Conservation (phyloP, 64 coral and sea anemone genomes). For the Astreopora myriophthalma region DNA sequence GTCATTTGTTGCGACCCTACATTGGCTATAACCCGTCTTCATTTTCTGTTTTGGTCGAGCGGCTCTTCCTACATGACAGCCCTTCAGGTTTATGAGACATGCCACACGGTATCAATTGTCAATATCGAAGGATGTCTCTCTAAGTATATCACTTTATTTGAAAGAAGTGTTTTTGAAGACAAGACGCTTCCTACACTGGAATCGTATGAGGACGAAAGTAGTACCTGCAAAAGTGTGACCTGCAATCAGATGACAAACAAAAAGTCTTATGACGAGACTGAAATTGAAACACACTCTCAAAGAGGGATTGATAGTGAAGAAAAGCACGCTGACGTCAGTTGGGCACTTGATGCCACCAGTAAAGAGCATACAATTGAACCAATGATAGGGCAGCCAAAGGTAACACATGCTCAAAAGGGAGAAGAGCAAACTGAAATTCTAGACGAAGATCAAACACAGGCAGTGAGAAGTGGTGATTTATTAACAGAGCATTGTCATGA, state of each 20-base stretch:
- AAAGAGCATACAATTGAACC: background rate
- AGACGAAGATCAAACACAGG: background rate
- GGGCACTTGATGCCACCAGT: background rate
- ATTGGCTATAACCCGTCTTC: constrained; percentile 43
- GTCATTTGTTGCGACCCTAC: background rate
- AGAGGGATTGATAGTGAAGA: background rate
- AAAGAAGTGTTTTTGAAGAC: background rate
- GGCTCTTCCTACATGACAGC: constrained; percentile 40
- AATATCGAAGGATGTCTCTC: background rate
- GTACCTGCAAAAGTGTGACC: background rate
- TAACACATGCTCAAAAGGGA: background rate
- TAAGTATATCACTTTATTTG: constrained; percentile 6
- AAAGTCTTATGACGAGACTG: background rate
- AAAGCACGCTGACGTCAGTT: background rate
- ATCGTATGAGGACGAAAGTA: background rate
- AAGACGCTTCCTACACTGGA: background rate
- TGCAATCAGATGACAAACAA: background rate
- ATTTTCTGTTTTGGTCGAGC: constrained; percentile 63
- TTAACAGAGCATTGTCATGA: background rate
- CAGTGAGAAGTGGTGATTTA: background rate
- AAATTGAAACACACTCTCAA: background rate
- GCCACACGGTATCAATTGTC: background rate
- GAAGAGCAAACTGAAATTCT: background rate
- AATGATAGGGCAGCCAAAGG: background rate
- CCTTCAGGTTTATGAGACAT: constrained; percentile 42